These are phyloP conservation scores for Catalaphyllia jardinei DNA, from an alignment of 64 coral and sea anemone genomes.

Conservation along the genomic window DNA sequence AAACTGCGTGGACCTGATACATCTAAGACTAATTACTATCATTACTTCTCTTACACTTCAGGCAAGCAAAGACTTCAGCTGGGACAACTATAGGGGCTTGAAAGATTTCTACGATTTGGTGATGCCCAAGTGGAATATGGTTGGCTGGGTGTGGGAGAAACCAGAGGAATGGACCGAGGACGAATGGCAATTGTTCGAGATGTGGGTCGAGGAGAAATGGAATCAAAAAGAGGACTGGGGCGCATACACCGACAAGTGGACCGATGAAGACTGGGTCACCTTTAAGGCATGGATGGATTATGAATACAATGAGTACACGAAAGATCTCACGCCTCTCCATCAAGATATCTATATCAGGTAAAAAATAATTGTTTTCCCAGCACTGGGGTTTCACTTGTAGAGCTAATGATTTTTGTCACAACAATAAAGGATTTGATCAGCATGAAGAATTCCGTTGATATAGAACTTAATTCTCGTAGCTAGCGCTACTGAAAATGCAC, in stretches of 20 bases:
- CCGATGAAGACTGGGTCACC: not conserved
- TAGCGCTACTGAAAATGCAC: no score
- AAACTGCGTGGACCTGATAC: no score
- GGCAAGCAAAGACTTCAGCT: slow-evolving; percentile 38
- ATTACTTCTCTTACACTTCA: not conserved
- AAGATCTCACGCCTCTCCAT: not conserved
- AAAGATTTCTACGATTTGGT: slow-evolving; percentile 47
- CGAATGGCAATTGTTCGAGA: slow-evolving; percentile 42
- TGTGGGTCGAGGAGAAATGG: slow-evolving; percentile 53
- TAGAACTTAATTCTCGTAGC: no score
- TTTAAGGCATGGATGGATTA: slow-evolving; percentile 58
- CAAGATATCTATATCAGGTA: slow-evolving; percentile 70
- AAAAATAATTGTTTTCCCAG: not conserved
- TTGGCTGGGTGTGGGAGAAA: slow-evolving; percentile 15
- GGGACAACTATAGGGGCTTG: slow-evolving; percentile 54
- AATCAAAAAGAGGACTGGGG: slow-evolving; percentile 21
- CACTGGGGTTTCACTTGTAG: no score
- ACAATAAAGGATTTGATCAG: no score
- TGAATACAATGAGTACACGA: slow-evolving; percentile 22
- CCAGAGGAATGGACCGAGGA: slow-evolving; percentile 22
- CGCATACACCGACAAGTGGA: slow-evolving; percentile 20
- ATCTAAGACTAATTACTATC: no score
- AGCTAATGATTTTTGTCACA: no score
- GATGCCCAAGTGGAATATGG: slow-evolving; percentile 23
- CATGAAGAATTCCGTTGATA: no score